A percentile compares a stretch with the other conserved stretches of the same genome.
phyloP scores from a whole-genome alignment of 2,113 vertebrate genomes.

The Dryoscopus gambensis region DNA sequence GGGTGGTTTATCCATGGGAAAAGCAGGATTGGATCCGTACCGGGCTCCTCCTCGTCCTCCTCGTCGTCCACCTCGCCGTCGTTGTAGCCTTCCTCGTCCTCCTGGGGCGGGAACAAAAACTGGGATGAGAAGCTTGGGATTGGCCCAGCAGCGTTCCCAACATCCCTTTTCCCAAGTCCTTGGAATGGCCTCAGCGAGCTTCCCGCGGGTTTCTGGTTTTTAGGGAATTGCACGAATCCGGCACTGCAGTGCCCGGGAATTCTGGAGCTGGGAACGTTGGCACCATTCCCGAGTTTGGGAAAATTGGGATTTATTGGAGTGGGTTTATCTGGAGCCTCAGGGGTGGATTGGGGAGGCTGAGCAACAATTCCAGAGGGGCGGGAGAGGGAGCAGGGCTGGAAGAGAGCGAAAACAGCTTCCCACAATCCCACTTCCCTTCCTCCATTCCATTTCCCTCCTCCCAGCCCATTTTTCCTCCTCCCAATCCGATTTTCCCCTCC shows the following conservation, averaged over 20 bases:
- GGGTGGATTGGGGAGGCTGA: fast-evolving
- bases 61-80: conserved; percentile 83
- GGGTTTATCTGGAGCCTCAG: background rate
- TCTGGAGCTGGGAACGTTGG: no score
- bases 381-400: background rate
- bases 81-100: conserved; percentile 87
- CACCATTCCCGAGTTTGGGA: fast-evolving
- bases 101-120: conserved; percentile 53
- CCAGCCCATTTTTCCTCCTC: background rate
- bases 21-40: background rate
- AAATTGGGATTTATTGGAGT: background rate
- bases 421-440: background rate
- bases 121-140: fast-evolving
- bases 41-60: conserved; percentile 81
- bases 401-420: background rate
- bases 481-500: no score
- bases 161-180: fast-evolving
- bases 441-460: background rate
- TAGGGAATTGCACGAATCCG: background rate
- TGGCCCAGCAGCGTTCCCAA: background rate
- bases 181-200: background rate
- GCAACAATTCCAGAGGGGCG: background rate
- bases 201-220: fast-evolving
- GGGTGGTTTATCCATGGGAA: fast-evolving
- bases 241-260: background rate